phyloP scores from a whole-genome alignment of 2,113 vertebrate species.

The Colinus virginianus region DNA sequence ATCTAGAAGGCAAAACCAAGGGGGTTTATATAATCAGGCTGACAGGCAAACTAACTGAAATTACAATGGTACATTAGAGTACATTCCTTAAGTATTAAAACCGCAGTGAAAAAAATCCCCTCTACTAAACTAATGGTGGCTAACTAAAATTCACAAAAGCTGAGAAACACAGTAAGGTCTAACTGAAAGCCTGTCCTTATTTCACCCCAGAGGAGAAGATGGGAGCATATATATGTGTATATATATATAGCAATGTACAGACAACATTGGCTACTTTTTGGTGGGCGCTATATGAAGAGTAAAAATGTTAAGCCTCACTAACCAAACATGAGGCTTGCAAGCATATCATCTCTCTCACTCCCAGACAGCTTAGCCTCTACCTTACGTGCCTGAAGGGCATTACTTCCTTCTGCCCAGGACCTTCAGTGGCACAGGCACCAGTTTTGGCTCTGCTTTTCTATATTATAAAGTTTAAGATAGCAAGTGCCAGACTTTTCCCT shows the following conservation, averaged over 20 bases:
- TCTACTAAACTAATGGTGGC: slow-evolving; percentile 12
- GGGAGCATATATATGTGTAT: no score
- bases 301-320: not conserved
- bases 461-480: not conserved
- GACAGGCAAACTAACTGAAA: slow-evolving; percentile 22
- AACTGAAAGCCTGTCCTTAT: slow-evolving; percentile 52
- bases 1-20: slow-evolving; percentile 24
- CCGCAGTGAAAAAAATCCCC: not conserved
- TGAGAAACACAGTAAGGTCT: slow-evolving; percentile 15
- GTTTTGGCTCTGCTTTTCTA: not conserved
- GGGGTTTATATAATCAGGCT: slow-evolving; percentile 21
- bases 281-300: not conserved
- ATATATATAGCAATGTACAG: not conserved
- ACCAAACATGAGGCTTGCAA: not conserved
- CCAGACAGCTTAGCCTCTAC: not conserved
- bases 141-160: slow-evolving; percentile 48
- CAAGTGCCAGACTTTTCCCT: not conserved
- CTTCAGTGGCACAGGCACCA: not conserved
- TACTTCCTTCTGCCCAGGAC: not conserved
- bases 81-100: slow-evolving; percentile 60
- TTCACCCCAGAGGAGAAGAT: slow-evolving; percentile 34
- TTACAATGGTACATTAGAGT: slow-evolving; percentile 23
- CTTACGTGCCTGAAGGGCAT: not conserved
- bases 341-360: not conserved
- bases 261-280: not conserved